Percentiles rank a stretch among this genome's conserved stretches.
These are phyloP conservation scores for Ectemnius cavifrons DNA, from an alignment of 2,888 invertebrate genomes.

Conservation along the genomic window DNA sequence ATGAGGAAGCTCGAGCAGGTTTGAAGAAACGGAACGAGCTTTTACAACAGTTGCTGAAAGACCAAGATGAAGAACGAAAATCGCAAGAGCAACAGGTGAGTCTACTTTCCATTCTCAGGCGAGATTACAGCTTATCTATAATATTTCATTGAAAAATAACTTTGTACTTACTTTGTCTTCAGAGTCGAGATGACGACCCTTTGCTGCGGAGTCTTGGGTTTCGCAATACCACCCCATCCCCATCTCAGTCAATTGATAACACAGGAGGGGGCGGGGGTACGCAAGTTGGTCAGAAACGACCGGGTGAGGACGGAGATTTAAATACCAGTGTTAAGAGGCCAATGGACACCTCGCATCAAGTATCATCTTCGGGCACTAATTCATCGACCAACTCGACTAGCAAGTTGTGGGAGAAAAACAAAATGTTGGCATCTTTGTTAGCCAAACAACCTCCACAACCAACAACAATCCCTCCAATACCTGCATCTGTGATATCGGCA, in stretches of 20 bases:
- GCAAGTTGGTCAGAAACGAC: conserved; percentile 80
- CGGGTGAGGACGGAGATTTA: conserved; percentile 81
- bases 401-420: conserved; percentile 89
- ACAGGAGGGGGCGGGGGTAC: conserved; percentile 69
- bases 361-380: conserved; percentile 63
- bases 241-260: conserved; percentile 79
- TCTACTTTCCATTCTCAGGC: neutral
- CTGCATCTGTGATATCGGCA: conserved; percentile 83
- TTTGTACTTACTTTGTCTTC: neutral
- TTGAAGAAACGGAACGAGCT: conserved; percentile 82
- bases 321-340: conserved; percentile 80
- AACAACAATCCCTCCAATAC: conserved; percentile 83
- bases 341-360: conserved; percentile 75
- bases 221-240: conserved; percentile 78
- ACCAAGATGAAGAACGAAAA: conserved; percentile 79
- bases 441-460: conserved; percentile 86
- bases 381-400: conserved; percentile 80
- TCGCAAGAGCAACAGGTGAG: conserved; percentile 73
- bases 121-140: too few species aligned
- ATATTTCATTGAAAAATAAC: too few species aligned
- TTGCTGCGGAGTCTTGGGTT: conserved; percentile 81
- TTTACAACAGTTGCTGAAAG: conserved; percentile 82
- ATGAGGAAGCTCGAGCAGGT: conserved; percentile 82
- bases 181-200: conserved; percentile 77
- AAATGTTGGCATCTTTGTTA: conserved; percentile 90